Base-by-base conservation (phyloP, 2,797 vertebrate species). In the Pithecia hirsuta region DNA sequence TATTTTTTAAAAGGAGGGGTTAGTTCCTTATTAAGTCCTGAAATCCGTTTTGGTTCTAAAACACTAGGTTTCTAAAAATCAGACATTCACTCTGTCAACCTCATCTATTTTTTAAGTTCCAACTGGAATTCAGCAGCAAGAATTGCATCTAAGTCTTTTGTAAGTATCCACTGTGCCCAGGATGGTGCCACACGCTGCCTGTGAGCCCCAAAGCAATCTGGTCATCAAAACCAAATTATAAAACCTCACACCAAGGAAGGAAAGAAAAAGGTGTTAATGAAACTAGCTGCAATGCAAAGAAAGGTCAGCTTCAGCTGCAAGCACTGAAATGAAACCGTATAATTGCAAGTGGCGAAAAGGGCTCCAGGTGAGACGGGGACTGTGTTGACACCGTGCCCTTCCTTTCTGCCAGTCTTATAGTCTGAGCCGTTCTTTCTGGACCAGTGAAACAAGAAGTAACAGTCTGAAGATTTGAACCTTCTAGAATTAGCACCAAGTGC, bases 181-280 rank as follows among this genome's bases (percentile, higher is more conserved):
- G 0, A 2, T 0, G 20, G 30, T 4, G 41, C 7, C 6, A 17
- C 10, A 8, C 1, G 30, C 44, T 39, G 5, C 26, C 12, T 2
- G 4, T 19, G 9, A 1, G 17, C 1, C 50, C 70, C 1, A 24
- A 28, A 92, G 83, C 41, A 36, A 8, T 26, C 46, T 3, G 24
- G 24, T 70, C 81, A 59, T 36, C 11, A 1, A 70, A 57, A 64
- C 26, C 67, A 39, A 78, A 89, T 55, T 28, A 76, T 52, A 39
- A 26, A 85, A 39, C 15, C 59, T 52, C 46, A 48, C 41, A 15
- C 39, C 0, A 4, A 74, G 17, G 33, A 50, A 75, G 22, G 48
- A 50, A 57, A 75, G 61, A n/a, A 83, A 36, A 59, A 15, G 61
- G 33, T n/a, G 17, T 33, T n/a, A 22, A 44, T 79, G 86, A 89